Percentiles rank a stretch among this genome's conserved stretches.
Evolutionary conservation across 2,113 vertebrate genomes (phyloP).

Genomic region (Calonectris borealis): DNA sequence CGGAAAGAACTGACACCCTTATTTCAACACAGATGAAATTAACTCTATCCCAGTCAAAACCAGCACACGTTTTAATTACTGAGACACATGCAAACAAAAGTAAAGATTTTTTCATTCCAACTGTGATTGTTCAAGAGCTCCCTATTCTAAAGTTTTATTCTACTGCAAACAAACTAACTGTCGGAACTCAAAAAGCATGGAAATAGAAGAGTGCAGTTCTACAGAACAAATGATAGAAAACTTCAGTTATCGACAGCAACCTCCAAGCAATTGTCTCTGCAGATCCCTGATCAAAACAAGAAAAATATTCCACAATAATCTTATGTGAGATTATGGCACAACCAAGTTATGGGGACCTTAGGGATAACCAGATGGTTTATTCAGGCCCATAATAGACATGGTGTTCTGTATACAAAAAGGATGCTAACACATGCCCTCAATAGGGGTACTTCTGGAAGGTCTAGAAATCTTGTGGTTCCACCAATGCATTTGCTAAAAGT

Average conservation of each 20-base stretch:
- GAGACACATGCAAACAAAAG: background rate
- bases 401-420: background rate
- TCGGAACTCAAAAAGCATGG: background rate
- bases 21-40: background rate
- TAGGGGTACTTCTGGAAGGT: background rate
- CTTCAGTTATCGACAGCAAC: background rate
- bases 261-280: background rate
- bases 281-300: background rate
- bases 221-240: background rate
- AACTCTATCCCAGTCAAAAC: background rate
- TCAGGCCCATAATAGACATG: background rate
- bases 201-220: background rate
- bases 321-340: background rate
- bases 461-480: background rate
- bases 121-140: background rate
- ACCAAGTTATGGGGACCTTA: background rate
- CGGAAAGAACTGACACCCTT: background rate
- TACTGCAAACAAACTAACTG: background rate
- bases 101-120: background rate
- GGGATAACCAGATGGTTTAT: background rate
- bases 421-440: background rate
- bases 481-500: background rate
- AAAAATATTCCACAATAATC: background rate
- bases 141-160: background rate
- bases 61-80: background rate